Conservation (phyloP, 2,113 vertebrate species). For the Emydocephalus ijimae region DNA sequence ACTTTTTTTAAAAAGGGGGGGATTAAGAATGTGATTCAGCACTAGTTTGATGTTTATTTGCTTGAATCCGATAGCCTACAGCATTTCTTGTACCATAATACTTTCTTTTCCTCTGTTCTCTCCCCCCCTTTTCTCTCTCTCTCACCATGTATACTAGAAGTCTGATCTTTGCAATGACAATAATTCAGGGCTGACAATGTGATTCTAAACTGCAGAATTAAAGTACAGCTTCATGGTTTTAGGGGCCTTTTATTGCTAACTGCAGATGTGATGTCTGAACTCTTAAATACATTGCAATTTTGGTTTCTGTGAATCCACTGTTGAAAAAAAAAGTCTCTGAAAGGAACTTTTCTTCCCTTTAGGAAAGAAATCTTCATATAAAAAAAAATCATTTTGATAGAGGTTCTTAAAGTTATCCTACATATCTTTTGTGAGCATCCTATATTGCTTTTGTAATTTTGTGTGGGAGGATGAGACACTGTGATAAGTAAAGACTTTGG, state of each 20-base stretch:
- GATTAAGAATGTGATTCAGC: neutral
- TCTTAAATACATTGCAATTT: neutral
- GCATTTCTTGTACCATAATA: neutral
- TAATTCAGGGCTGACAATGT: neutral
- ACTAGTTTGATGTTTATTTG: neutral
- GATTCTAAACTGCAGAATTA: neutral
- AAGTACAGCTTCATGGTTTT: neutral
- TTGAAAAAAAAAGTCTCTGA: neutral
- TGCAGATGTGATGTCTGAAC: neutral
- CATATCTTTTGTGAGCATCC: neutral
- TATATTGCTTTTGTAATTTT: slow-evolving; percentile 12
- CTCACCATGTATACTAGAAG: neutral
- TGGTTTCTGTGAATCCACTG: neutral
- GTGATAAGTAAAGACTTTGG: neutral
- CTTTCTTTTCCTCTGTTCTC: neutral
- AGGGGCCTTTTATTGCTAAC: neutral
- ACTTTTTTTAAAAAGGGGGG: neutral
- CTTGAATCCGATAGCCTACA: neutral
- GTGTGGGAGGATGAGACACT: neutral
- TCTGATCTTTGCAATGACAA: neutral
- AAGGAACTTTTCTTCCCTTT: neutral
- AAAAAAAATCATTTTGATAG: neutral
- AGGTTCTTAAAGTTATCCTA: neutral
- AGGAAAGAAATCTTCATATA: slow-evolving; percentile 1
- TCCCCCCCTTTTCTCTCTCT: neutral